Conservation (phyloP, 1,140 invertebrate genomes). For the Penaeus japonicus region DNA sequence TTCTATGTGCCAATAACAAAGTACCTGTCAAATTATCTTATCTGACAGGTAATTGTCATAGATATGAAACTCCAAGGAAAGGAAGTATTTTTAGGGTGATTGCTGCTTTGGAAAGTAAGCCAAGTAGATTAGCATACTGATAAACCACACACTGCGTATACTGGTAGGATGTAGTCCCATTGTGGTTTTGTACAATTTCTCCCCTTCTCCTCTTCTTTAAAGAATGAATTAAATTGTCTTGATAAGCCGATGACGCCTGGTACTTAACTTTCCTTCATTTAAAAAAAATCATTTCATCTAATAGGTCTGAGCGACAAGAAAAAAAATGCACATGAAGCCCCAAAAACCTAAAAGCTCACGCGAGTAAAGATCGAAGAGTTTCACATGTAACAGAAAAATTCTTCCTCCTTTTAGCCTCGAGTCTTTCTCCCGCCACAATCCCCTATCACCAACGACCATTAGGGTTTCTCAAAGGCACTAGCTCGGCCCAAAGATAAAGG, state of each 20-base stretch:
- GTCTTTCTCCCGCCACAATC: conserved; percentile 23
- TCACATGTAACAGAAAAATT: no score
- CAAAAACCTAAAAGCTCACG: no score
- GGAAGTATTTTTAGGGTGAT: background rate
- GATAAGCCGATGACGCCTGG: no score
- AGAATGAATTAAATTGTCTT: no score
- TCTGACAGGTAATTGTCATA: conserved; percentile 24
- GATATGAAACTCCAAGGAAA: background rate
- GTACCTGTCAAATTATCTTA: conserved; percentile 46
- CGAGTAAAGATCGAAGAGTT: no score
- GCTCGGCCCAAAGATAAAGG: conserved; percentile 38
- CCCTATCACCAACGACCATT: conserved; percentile 45
- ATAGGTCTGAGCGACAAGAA: no score
- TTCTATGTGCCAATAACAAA: conserved; percentile 52
- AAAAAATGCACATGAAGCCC: no score
- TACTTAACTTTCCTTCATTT: no score
- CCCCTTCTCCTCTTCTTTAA: background rate
- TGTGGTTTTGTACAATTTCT: background rate
- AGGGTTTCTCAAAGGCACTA: conserved; percentile 42
- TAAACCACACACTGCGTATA: background rate
- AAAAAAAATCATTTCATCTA: no score
- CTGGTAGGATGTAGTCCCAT: no score
- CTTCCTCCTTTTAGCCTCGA: no score
- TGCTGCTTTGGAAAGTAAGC: background rate
- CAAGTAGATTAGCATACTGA: background rate